Evolutionary conservation across 2,888 invertebrate species (phyloP), one percentile per base, ranked within the genome.

Genomic region (Conomelus anceps): DNA sequence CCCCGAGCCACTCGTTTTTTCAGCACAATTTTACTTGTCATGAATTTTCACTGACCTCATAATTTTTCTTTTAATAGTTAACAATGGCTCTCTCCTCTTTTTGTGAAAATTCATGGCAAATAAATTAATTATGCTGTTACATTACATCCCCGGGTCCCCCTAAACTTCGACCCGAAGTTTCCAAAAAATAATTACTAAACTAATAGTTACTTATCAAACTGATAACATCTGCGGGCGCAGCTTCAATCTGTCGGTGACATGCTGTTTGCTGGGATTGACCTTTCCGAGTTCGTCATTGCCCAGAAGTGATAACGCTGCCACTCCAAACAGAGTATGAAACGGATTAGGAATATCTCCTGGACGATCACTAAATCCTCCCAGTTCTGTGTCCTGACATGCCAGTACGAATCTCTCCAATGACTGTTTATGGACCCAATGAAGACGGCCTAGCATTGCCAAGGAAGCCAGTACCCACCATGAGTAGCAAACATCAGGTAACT

Each of bases 381-480:
- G 97, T 93, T 99, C 99, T 0, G 95, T 94, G 92, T 99, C 99
- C 93, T 98, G 98, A 92, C 97, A 97, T 0, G 98, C 98, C 85
- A 98, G 93, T 91, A 99, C 98, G 93, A 98, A 97, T 90, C 94
- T 94, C 93, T 96, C 96, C 92, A 98, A 93, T 91, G 95, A 95
- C 22, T 96, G 95, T 91, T 96, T 96, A 93, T 98, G 97, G 86
- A 99, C 98, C 99, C 99, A 99, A 93, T 99, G 97, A 89, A 99
- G 95, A 90, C 98, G 95, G 84, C 98, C 98, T 92, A 99, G 95
- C 93, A 99, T 99, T 41, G 97, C 96, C 17, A 99, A 94, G 0
- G 99, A 98, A 0, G 99, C 96, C 91, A 99, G 95, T n/a, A 99
- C 99, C 99, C 99, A 99, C 99, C 99, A 99, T 0, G 99, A 99